These are phyloP conservation scores for Aradophagus sp. DNA, from an alignment of 1,140 invertebrate species.

Conservation along the genomic window DNA sequence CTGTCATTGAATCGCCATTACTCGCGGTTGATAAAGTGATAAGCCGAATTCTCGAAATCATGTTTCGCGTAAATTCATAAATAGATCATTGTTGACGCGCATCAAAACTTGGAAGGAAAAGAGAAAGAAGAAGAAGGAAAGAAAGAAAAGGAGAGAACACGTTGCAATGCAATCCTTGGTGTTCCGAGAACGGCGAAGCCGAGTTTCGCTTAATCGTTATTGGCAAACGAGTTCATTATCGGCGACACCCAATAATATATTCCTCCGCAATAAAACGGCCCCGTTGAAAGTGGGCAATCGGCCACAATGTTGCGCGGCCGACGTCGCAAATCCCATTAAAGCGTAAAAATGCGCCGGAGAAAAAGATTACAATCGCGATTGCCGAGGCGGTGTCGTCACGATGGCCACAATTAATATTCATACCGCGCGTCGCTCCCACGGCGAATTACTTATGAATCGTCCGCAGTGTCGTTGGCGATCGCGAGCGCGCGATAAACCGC, in stretches of 20 bases:
- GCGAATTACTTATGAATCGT: conserved; percentile 56
- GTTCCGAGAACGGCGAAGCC: no score
- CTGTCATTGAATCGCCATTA: no score
- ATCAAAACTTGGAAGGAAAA: no score
- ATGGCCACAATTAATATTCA: conserved; percentile 68
- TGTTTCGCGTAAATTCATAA: no score
- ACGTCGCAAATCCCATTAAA: conserved; percentile 45
- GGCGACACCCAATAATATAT: conserved; percentile 18
- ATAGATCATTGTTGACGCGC: no score
- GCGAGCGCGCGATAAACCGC: conserved; percentile 48
- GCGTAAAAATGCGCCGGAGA: conserved; percentile 46
- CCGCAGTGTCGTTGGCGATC: conserved; percentile 42
- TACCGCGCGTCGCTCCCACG: conserved; percentile 47
- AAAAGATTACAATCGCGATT: conserved; percentile 51
- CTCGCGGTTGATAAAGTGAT: no score
- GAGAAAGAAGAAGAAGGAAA: no score
- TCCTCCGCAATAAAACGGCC: conserved; percentile 22
- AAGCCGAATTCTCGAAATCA: no score
- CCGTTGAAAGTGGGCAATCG: no score
- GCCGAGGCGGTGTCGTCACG: conserved; percentile 42
- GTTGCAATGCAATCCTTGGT: no score
- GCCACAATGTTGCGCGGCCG: no score
- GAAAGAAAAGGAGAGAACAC: no score
- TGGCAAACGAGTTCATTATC: conserved; percentile 32
- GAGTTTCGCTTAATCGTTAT: conserved; percentile 14